Evolutionary conservation across 1,140 invertebrate genomes (phyloP).

Genomic region (Stegodyphus mimosarum): DNA sequence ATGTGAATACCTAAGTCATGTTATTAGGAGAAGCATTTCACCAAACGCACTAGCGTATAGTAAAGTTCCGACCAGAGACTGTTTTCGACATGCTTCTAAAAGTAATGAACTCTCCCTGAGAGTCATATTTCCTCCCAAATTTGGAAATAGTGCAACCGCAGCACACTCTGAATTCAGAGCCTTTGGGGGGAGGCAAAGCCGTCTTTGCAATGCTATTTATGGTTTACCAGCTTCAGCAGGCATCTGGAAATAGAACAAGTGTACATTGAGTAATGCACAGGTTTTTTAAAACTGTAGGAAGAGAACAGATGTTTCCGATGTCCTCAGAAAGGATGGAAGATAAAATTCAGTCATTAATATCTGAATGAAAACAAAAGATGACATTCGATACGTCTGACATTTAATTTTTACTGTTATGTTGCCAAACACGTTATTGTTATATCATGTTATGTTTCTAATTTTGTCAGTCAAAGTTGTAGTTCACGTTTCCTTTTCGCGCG

Average conservation of each 20-base stretch:
- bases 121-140: conserved; percentile 61
- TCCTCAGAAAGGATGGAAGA: background rate
- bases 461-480: too few species aligned
- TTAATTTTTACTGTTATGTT: background rate
- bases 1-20: conserved; percentile 37
- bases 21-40: conserved; percentile 27
- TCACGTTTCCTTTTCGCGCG: too few species aligned
- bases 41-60: conserved; percentile 26
- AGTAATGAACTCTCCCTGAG: conserved; percentile 57
- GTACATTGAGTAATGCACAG: conserved; percentile 50
- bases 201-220: conserved; percentile 60
- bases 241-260: conserved; percentile 61
- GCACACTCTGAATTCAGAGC: conserved; percentile 41
- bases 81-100: conserved; percentile 54
- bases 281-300: conserved; percentile 40
- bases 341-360: background rate
- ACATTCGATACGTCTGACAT: background rate
- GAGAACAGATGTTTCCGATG: background rate
- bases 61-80: conserved; percentile 21
- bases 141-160: conserved; percentile 61
- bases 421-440: background rate
- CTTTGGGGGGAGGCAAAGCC: conserved; percentile 44
- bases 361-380: background rate
- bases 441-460: too few species aligned
- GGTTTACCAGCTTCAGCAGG: conserved; percentile 55